A percentile compares a stretch with the other conserved stretches of the same genome.
phyloP scores from a whole-genome alignment of 2,888 invertebrate genomes.

The Trissolcus brochymenae region DNA sequence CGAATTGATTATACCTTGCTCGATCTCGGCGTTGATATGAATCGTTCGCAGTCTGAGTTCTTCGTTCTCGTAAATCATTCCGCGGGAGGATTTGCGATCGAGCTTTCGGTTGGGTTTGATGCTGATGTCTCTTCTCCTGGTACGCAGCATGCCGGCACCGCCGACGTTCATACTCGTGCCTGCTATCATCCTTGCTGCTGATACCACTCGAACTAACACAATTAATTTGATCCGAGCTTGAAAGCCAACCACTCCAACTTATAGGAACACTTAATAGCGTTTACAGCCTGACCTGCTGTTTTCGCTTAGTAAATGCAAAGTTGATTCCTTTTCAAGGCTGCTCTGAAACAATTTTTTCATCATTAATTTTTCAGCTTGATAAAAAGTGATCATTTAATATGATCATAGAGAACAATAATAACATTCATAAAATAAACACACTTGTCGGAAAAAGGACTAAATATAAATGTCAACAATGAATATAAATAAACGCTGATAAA shows the following conservation, averaged over 20 bases:
- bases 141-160: constrained; percentile 84
- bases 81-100: constrained; percentile 93
- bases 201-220: constrained; percentile 40
- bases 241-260: constrained; percentile 46
- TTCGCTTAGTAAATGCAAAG: constrained; percentile 12
- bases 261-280: constrained; percentile 36
- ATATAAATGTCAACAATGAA: too few species aligned
- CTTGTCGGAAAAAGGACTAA: too few species aligned
- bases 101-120: constrained; percentile 92
- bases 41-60: constrained; percentile 91
- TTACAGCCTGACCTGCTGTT: constrained; percentile 24
- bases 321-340: background rate
- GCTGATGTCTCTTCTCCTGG: constrained; percentile 90
- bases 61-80: constrained; percentile 96
- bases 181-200: constrained; percentile 67
- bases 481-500: too few species aligned
- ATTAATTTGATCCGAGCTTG: constrained; percentile 45
- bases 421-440: too few species aligned
- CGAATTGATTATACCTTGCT: constrained; percentile 82
- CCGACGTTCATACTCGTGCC: constrained; percentile 67
- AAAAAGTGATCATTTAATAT: too few species aligned
- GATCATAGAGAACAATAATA: too few species aligned
- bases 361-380: too few species aligned
- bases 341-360: background rate
- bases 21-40: constrained; percentile 94